Percentiles rank a stretch among this genome's conserved stretches.
Evolutionary conservation across 1,140 invertebrate species (phyloP).

Genomic region (Brachionus calyciflorus): DNA sequence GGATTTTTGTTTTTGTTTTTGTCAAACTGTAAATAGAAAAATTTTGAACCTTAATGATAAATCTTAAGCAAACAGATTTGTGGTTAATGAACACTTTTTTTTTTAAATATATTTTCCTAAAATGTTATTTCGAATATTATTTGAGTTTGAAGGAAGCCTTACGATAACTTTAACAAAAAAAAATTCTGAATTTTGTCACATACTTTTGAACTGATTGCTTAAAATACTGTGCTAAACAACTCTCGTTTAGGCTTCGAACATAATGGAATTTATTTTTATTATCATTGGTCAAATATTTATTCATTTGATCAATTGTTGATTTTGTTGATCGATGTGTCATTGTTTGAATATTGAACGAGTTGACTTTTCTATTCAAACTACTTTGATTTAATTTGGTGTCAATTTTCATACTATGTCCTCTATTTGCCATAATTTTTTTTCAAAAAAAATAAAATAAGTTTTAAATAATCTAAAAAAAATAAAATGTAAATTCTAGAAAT

Average conservation of each 20-base stretch:
- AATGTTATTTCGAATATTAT: no score
- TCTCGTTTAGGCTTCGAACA: constrained; percentile 13
- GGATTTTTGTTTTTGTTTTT: background rate
- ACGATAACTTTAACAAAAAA: background rate
- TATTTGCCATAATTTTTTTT: constrained; percentile 16
- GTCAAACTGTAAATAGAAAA: background rate
- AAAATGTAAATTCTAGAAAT: no score
- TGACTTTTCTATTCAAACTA: constrained; percentile 1
- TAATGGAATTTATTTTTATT: constrained; percentile 30
- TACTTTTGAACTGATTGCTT: constrained; percentile 36
- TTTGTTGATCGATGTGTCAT: background rate
- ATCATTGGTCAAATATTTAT: constrained; percentile 21
- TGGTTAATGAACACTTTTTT: background rate
- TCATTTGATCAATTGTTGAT: background rate
- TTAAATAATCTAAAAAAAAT: background rate
- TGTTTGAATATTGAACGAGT: background rate
- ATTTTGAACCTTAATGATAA: constrained; percentile 32
- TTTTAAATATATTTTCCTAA: constrained; percentile 7
- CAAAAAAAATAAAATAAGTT: no score
- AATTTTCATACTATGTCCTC: background rate
- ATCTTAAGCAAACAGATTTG: constrained; percentile 26
- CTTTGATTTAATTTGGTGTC: background rate
- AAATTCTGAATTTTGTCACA: constrained; percentile 24
- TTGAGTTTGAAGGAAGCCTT: no score
- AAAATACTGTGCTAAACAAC: constrained; percentile 27